Base-by-base conservation (phyloP, 1,140 invertebrate species). In the Pomacea maculata region DNA sequence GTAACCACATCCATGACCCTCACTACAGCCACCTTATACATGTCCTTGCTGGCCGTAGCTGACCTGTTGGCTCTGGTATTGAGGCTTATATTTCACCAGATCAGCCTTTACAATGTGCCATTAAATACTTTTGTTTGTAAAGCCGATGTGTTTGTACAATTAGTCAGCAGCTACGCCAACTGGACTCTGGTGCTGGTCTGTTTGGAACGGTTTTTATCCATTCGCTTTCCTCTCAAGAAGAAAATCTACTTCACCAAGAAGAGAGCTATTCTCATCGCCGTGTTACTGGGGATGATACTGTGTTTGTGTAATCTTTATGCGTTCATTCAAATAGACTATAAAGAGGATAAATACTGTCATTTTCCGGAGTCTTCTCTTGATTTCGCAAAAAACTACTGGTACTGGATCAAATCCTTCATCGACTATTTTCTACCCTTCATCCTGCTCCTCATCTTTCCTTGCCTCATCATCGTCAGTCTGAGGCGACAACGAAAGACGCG, bases 171-270 rank as follows among this genome's bases (percentile, higher is more conserved):
- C 19, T 72, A 80, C 61, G 79, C 88, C n/a, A 89, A 87, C 73
- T 88, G 87, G 87, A 80, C 87, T 21, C 80, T 88, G 2, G 87
- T 87, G 15, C 75, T 84, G 45, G 85, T 89, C 80, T 86, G 86
- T 21, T 70, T 83, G 1, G 87, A 89, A 79, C 72, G 88, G 11
- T 89, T 87, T 67, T 77, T 87, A 3, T 84, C 88, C 3, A 84
- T 89, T 0, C 84, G 83, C 79, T 87, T 88, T 57, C 88, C 88
- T 0, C 76, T 89, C 4, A 80, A 83, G 68, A 85, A 86, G 1
- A 78, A 82, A 19, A 72, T 82, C 21, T 74, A 85, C 25, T 87
- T 86, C 67, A 83, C 84, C 3, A 83, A 82, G 71, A 81, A 34
- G 34, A 83, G 81, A 21, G 82, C 83, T 2, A 55, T 78, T 15